Conservation (phyloP, 2,888 invertebrate genomes). For the Lydus trimaculatus region DNA sequence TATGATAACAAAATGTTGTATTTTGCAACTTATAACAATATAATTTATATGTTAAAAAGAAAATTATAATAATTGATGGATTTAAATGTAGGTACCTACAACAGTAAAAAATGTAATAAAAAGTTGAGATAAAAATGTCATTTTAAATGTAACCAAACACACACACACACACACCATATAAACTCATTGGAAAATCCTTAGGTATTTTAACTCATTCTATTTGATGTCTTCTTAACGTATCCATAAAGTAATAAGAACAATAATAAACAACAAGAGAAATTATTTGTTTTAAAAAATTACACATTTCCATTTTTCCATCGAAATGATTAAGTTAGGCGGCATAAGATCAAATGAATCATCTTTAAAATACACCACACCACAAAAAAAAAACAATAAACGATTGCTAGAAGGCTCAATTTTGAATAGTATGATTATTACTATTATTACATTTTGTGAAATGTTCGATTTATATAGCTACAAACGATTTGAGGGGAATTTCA, state of each 20-base stretch:
- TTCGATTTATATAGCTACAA: too few species aligned
- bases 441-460: not conserved
- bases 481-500: too few species aligned
- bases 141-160: too few species aligned
- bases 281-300: not conserved
- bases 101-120: not conserved
- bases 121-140: too few species aligned
- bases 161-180: too few species aligned
- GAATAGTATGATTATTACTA: not conserved
- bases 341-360: not conserved
- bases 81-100: too few species aligned
- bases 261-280: not conserved
- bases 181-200: too few species aligned
- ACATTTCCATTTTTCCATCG: not conserved
- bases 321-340: not conserved
- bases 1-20: not conserved
- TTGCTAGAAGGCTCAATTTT: not conserved
- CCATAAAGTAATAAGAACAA: too few species aligned
- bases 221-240: not conserved
- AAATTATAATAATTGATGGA: not conserved
- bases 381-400: not conserved
- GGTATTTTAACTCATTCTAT: too few species aligned
- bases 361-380: not conserved
- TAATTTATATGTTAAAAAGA: not conserved
- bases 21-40: too few species aligned